A percentile compares a stretch with the other conserved stretches of the same genome.
Conservation (phyloP, 2,797 vertebrate genomes). For the Tragopan temminckii region DNA sequence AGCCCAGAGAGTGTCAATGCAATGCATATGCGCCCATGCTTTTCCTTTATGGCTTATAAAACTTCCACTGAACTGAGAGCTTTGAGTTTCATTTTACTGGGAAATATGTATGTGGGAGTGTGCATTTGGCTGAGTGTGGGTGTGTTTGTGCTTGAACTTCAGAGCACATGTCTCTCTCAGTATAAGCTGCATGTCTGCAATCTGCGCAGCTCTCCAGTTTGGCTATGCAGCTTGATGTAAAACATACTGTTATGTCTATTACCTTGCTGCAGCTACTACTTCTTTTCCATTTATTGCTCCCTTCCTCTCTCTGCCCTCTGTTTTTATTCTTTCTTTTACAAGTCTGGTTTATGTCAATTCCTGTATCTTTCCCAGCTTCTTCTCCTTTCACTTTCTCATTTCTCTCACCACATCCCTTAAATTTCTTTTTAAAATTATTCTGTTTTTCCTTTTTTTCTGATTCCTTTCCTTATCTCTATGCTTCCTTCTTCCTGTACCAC, state of each 20-base stretch:
- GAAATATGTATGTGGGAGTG: background rate
- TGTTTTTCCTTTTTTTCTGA: background rate
- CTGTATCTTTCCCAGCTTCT: background rate
- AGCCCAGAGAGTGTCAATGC: background rate
- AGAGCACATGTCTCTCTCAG: rapidly evolving
- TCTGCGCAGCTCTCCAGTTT: background rate
- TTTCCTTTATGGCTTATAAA: background rate
- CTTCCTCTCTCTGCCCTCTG: background rate
- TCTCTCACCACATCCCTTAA: background rate
- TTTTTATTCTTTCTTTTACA: background rate
- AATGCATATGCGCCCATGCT: background rate
- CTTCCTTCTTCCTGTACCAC: background rate
- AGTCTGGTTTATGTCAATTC: background rate
- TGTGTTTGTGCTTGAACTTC: background rate
- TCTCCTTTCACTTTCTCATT: background rate
- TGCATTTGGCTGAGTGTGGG: background rate
- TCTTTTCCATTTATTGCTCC: background rate
- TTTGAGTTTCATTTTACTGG: background rate
- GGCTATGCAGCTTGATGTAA: background rate
- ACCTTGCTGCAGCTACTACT: background rate
- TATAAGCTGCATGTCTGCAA: background rate
- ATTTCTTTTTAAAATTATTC: background rate
- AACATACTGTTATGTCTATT: background rate
- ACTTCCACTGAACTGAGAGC: background rate
- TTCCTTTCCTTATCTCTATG: background rate